These are phyloP conservation scores for Bombus waltoni DNA, from an alignment of 1,140 invertebrate genomes.

Conservation along the genomic window DNA sequence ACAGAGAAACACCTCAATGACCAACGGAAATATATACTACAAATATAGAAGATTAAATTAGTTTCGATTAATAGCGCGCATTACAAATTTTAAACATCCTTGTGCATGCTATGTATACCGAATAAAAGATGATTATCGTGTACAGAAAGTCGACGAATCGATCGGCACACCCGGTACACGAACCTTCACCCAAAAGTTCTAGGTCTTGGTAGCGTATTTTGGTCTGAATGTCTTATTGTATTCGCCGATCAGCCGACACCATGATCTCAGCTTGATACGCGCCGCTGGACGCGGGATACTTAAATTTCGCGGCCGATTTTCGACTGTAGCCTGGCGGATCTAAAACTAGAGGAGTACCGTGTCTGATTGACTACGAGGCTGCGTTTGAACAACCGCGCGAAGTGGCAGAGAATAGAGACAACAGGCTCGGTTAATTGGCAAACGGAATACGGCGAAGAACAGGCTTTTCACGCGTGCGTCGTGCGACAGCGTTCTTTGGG, in stretches of 20 bases:
- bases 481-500: background rate
- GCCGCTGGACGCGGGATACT: background rate
- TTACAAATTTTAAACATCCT: background rate
- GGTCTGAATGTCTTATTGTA: background rate
- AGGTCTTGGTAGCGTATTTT: conserved; percentile 1
- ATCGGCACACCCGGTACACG: background rate
- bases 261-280: background rate
- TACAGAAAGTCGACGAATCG: background rate
- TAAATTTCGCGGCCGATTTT: conserved; percentile 42
- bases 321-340: background rate
- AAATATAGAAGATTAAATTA: background rate
- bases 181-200: conserved; percentile 18
- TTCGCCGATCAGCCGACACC: background rate
- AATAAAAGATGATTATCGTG: background rate
- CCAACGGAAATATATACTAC: background rate
- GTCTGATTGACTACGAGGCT: too few species aligned
- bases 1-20: background rate
- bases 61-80: background rate
- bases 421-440: background rate
- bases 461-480: background rate
- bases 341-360: conserved; percentile 28
- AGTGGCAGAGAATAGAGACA: conserved; percentile 11
- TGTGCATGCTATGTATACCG: background rate
- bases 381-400: conserved; percentile 26
- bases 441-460: background rate